phyloP scores from a whole-genome alignment of 2,797 vertebrate genomes.

The Linurgus olivaceus region DNA sequence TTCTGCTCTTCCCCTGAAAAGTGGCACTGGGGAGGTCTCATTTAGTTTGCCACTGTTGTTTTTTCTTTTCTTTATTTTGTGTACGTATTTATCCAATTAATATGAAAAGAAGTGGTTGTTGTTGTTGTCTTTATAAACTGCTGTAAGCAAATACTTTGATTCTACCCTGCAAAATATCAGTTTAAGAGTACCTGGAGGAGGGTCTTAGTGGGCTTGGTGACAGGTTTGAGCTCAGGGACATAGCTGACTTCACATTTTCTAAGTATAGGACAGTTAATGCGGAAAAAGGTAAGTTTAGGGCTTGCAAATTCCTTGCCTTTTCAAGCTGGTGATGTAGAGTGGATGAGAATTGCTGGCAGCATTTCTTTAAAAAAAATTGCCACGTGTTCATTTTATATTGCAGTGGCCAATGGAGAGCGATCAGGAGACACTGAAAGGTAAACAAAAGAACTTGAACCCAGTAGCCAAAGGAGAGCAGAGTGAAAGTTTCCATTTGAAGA shows the following conservation, averaged over 20 bases:
- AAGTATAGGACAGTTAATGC: neutral
- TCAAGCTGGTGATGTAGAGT: neutral
- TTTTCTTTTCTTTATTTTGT: neutral
- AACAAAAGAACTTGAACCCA: neutral
- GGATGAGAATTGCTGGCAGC: neutral
- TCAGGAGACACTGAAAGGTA: neutral
- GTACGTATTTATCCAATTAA: neutral
- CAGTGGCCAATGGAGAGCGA: constrained; percentile 1
- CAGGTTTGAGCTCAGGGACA: neutral
- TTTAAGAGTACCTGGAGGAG: neutral
- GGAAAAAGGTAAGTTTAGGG: neutral
- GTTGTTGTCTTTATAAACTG: neutral
- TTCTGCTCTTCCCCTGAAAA: neutral
- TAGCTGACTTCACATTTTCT: neutral
- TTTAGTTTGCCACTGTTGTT: neutral
- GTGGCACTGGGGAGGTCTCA: neutral
- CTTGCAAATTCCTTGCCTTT: neutral
- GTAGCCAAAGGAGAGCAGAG: neutral
- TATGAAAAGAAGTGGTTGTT: neutral
- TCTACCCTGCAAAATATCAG: neutral
- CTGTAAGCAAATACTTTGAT: neutral
- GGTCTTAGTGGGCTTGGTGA: neutral
- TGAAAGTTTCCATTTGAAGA: neutral
- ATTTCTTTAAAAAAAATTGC: neutral
- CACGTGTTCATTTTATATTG: constrained; percentile 23